Evolutionary conservation across 2,797 vertebrate genomes (phyloP).

Genomic region (Spizella passerina): DNA sequence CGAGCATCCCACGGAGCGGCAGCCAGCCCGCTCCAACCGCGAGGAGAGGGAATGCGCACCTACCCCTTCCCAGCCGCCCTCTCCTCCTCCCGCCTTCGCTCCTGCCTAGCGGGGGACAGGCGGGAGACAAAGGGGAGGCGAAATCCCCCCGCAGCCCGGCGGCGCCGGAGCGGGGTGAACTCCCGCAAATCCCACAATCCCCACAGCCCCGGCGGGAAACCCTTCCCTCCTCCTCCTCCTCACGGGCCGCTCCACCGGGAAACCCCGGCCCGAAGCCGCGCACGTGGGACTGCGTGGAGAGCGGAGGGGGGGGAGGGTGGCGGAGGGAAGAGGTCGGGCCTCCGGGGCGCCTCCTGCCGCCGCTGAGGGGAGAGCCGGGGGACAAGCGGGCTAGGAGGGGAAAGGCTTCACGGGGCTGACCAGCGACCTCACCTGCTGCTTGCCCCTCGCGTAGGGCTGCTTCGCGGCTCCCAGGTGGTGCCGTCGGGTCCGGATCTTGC

Average conservation of each 20-base stretch:
- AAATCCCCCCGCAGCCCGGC: neutral
- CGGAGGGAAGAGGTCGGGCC: neutral
- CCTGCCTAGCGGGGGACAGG: neutral
- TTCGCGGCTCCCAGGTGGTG: constrained; percentile 56
- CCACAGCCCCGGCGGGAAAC: constrained; percentile 39
- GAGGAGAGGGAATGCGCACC: neutral
- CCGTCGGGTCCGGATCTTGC: constrained; percentile 67
- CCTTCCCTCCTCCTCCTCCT: neutral
- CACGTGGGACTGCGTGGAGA: neutral
- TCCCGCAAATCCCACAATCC: constrained; percentile 43
- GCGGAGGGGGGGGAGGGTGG: too few species aligned
- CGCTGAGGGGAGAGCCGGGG: neutral
- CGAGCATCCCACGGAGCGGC: neutral
- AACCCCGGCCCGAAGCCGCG: neutral
- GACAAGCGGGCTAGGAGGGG: fast-evolving
- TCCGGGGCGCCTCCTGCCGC: neutral
- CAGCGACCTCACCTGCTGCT: constrained; percentile 46
- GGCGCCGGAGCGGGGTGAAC: neutral
- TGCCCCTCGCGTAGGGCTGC: constrained; percentile 49
- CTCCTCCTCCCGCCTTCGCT: neutral
- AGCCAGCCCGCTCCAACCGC: neutral
- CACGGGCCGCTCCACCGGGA: neutral
- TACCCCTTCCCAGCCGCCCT: neutral
- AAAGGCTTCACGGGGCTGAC: neutral
- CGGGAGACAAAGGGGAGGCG: neutral